These are phyloP conservation scores for Sinohyriopsis cumingii DNA, from an alignment of 2,888 invertebrate genomes.

Conservation along the genomic window DNA sequence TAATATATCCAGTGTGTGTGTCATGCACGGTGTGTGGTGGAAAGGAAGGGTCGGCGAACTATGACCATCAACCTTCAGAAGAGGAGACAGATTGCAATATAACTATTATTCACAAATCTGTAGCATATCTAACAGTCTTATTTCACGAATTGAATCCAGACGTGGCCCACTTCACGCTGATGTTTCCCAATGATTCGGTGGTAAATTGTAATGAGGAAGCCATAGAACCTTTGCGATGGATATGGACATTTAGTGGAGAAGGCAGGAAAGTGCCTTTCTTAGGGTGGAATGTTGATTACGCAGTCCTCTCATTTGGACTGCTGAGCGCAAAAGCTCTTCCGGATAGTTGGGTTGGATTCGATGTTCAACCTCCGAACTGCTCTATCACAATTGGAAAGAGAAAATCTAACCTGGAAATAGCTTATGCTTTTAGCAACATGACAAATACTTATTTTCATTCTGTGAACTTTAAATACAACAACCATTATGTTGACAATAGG, in stretches of 20 bases:
- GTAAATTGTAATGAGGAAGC: no score
- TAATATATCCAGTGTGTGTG: no score
- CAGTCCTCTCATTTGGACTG: conserved; percentile 23
- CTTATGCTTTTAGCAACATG: conserved; percentile 14
- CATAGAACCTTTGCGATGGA: conserved; percentile 6
- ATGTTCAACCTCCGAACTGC: conserved; percentile 13
- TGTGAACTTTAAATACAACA: no score
- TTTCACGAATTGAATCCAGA: no score
- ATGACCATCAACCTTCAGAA: no score
- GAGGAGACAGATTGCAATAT: no score
- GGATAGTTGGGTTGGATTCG: conserved; percentile 1
- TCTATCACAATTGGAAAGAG: conserved; percentile 11
- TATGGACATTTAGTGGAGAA: conserved; percentile 22
- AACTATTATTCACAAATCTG: no score
- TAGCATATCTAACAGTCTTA: no score
- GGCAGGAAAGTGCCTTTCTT: conserved; percentile 20
- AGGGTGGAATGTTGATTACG: conserved; percentile 23
- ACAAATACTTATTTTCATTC: conserved; percentile 16
- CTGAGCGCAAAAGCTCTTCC: conserved; percentile 17
- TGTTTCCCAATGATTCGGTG: no score
- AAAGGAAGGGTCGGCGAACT: no score
- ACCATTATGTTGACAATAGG: conserved; percentile 1
- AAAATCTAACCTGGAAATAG: conserved; percentile 7
- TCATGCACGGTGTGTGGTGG: no score
- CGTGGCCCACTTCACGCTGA: no score